Conservation (phyloP, 2,797 vertebrate genomes). For the Siniperca scherzeri region DNA sequence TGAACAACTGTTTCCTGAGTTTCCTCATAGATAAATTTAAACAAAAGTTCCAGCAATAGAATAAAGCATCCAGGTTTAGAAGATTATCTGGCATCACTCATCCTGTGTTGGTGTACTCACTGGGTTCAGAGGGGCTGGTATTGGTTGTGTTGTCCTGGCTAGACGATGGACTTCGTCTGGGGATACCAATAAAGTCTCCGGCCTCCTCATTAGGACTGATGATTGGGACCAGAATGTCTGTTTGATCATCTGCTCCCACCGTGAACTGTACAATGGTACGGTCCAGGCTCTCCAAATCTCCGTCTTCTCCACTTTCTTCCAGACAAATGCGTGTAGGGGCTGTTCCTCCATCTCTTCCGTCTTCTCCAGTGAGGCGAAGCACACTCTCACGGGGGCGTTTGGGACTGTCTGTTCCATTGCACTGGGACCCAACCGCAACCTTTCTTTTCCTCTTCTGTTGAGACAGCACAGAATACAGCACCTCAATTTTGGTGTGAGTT, state of each 20-base stretch:
- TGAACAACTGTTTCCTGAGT: background rate
- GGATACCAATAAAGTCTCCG: background rate
- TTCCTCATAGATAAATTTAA: background rate
- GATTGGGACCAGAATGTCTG: constrained; percentile 36
- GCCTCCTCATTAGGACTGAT: background rate
- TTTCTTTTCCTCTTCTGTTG: constrained; percentile 66
- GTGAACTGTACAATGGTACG: constrained; percentile 65
- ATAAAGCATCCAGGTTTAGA: background rate
- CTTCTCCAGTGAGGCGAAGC: constrained; percentile 68
- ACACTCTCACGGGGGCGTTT: constrained; percentile 73
- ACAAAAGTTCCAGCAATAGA: background rate
- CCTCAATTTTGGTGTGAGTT: background rate
- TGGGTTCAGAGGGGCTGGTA: constrained; percentile 68
- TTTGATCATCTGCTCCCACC: constrained; percentile 59
- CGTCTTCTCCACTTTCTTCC: constrained; percentile 35
- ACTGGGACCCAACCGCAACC: background rate
- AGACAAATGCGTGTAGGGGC: background rate
- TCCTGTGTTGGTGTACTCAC: constrained; percentile 71
- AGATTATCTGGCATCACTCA: background rate
- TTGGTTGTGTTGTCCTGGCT: constrained; percentile 30
- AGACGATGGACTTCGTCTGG: background rate
- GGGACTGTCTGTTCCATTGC: constrained; percentile 61
- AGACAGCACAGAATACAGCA: constrained; percentile 16
- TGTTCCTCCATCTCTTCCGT: constrained; percentile 32
- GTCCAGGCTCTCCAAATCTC: constrained; percentile 56